phyloP scores from a whole-genome alignment of 1,140 invertebrate genomes.

The Drosophila ambigua region DNA sequence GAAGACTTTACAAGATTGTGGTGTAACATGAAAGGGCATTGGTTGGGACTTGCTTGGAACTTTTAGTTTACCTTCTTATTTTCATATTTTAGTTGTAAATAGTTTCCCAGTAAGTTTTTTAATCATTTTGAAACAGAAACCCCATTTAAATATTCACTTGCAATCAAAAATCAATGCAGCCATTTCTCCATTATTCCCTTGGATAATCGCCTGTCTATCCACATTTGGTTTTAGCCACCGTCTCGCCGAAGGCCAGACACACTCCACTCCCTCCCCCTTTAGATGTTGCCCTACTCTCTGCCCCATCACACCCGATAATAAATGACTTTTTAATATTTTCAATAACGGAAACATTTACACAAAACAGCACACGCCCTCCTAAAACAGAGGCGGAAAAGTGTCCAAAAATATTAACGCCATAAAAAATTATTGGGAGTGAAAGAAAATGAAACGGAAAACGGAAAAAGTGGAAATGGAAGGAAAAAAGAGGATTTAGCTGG shows the following conservation, averaged over 20 bases:
- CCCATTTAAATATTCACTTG: no score
- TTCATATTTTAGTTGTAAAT: conserved; percentile 1
- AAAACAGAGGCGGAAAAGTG: conserved; percentile 19
- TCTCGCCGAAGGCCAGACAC: conserved; percentile 2
- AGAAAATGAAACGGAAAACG: conserved; percentile 29
- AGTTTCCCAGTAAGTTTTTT: no score
- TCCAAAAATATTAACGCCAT: conserved; percentile 67
- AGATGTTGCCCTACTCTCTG: conserved; percentile 1
- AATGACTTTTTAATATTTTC: conserved; percentile 83
- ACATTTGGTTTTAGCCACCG: conserved; percentile 50
- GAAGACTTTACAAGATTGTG: conserved; percentile 46
- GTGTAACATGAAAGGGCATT: conserved; percentile 18
- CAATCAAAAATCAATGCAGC: no score
- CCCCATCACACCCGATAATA: conserved; percentile 42
- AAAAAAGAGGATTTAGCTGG: conserved; percentile 13
- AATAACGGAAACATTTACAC: conserved; percentile 62
- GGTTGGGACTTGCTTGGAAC: background rate
- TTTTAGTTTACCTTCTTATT: background rate
- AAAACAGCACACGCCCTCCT: conserved; percentile 63
- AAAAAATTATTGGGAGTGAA: conserved; percentile 50
- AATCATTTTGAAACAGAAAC: no score
- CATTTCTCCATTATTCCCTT: background rate
- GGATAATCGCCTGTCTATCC: conserved; percentile 27
- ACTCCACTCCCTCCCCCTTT: background rate
- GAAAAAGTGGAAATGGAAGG: conserved; percentile 12